Percentiles rank a stretch among this genome's conserved stretches.
Evolutionary conservation across 2,797 vertebrate species (phyloP).

Genomic region (Bradypodion pumilum): DNA sequence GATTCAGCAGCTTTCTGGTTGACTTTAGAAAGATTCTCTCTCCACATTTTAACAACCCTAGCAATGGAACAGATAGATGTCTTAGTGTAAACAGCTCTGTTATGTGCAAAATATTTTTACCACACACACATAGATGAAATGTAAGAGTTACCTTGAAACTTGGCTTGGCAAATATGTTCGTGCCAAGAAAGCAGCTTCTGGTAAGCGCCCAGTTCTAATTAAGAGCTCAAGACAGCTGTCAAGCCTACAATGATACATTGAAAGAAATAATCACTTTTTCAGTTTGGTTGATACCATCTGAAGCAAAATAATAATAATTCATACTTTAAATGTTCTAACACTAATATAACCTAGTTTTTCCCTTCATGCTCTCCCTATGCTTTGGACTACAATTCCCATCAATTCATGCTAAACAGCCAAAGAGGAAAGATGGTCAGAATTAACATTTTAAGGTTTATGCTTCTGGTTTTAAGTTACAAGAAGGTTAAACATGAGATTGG

Average conservation of each 20-base stretch:
- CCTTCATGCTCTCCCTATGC: background rate
- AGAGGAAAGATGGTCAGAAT: background rate
- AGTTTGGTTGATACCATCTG: background rate
- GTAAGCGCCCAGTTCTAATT: constrained; percentile 93
- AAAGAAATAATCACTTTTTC: background rate
- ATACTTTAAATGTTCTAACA: background rate
- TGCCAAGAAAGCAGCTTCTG: constrained; percentile 96
- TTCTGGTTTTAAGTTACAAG: background rate
- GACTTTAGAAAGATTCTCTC: constrained; percentile 92
- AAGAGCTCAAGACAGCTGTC: constrained; percentile 96
- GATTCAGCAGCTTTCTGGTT: constrained; percentile 98
- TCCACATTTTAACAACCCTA: constrained; percentile 96
- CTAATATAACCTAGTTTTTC: background rate
- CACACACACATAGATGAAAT: background rate
- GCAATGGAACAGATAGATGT: constrained; percentile 10
- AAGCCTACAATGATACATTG: constrained; percentile 75
- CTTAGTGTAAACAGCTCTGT: background rate
- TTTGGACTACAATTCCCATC: background rate
- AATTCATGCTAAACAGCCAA: background rate
- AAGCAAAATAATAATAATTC: background rate
- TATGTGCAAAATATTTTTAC: background rate
- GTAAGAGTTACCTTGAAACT: constrained; percentile 86
- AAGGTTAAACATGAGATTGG: background rate
- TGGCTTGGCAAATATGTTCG: constrained; percentile 97
- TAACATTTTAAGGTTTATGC: background rate